Evolutionary conservation across 2,797 vertebrate species (phyloP), one percentile per base, ranked within the genome.

Genomic region (Acrocephalus scirpaceus): DNA sequence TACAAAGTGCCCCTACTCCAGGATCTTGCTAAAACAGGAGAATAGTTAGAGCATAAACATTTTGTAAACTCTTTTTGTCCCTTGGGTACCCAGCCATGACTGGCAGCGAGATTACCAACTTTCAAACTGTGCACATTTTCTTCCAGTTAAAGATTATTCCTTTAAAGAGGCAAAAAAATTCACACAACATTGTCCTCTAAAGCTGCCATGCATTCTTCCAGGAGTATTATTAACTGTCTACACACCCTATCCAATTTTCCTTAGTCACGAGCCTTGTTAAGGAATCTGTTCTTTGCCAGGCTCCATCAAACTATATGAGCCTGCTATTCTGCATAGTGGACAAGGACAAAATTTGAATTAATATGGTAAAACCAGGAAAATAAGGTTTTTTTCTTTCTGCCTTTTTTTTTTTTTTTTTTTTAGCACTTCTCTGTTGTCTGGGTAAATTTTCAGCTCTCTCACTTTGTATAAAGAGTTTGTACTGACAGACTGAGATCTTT

Each of bases 91-190:
- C 40, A 25, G 0, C 4, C 9, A 2, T 30, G 58, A 40, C 69
- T 84, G 42, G 11, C 1, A 0, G 3, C 0, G 3, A 57, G 13
- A 16, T 45, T 44, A 47, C 20, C 1, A 1, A 5, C 21, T 53
- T 71, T 77, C 51, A 36, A 29, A 48, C n/a, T 75, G 16, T 27
- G n/a, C 21, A 36, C 1, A 0, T 64, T 86, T 70, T 51, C 40
- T 90, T 81, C 56, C 29, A 18, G 4, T 26, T 56, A n/a, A 54
- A 70, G 48, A 42, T 54, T 36, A 34, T 60, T 56, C 32, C 27
- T 60, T 76, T 73, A 34, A 88, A 70, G 38, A 66, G 48, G 22
- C 26, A 84, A 40, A 48, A 45, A 50, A 53, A 81, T 44, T 5
- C 13, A 38, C 26, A 16, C 5, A 10, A 2, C 17, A 13, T 48